phyloP scores from a whole-genome alignment of 2,888 invertebrate species.

The Dichetophora obliterata region DNA sequence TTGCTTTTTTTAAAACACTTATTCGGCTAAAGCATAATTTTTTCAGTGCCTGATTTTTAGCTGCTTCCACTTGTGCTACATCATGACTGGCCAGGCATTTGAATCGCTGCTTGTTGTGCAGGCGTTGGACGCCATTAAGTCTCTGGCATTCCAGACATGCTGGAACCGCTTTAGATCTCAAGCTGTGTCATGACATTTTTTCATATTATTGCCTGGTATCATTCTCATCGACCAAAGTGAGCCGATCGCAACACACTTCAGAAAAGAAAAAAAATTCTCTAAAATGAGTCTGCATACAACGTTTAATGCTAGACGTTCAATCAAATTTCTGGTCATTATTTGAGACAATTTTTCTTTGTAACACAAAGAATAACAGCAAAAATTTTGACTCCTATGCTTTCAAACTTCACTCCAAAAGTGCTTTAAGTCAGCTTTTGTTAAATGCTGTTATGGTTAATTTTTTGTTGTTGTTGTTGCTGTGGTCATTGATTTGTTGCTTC shows the following conservation, averaged over 20 bases:
- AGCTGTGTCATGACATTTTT: conserved; percentile 42
- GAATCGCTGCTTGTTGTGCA: not conserved
- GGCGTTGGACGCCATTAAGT: conserved; percentile 58
- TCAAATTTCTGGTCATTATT: conserved; percentile 5
- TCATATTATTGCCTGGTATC: conserved; percentile 1
- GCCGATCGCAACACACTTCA: not conserved
- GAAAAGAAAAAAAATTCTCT: not conserved
- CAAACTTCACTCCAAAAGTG: not conserved
- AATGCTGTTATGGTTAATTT: not conserved
- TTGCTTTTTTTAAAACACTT: too few relatives aligned
- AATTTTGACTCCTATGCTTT: not conserved
- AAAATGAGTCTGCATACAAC: not conserved
- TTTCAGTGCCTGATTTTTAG: not conserved
- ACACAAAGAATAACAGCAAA: not conserved
- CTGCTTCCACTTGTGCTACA: not conserved
- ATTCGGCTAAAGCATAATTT: not conserved
- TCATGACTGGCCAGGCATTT: not conserved
- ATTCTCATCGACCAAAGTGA: too few relatives aligned
- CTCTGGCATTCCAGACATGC: conserved; percentile 59
- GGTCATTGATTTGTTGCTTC: not conserved
- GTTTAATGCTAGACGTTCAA: conserved; percentile 11
- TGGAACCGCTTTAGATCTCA: conserved; percentile 58
- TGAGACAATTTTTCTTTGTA: not conserved
- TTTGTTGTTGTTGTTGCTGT: not conserved
- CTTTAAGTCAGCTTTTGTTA: conserved; percentile 15